Percentiles rank a stretch among this genome's conserved stretches.
phyloP scores from a whole-genome alignment of 1,140 invertebrate genomes.

The Drosophila elegans region DNA sequence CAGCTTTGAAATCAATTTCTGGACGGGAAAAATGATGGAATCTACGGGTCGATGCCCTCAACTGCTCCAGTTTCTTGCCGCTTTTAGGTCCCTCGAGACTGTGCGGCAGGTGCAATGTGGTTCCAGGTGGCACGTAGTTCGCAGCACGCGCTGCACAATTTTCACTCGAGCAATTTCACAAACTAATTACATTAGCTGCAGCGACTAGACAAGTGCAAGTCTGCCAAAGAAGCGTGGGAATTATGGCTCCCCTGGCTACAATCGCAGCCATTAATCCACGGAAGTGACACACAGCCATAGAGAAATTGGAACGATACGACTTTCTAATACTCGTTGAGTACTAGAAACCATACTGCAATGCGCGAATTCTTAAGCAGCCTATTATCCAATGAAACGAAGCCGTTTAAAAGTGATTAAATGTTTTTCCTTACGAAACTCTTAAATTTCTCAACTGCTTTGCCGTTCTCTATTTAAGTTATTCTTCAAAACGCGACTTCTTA shows the following conservation, averaged over 20 bases:
- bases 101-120: constrained; percentile 1
- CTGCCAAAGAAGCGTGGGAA: neutral
- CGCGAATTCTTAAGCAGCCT: neutral
- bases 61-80: constrained; percentile 14
- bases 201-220: constrained; percentile 31
- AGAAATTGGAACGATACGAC: neutral
- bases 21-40: constrained; percentile 26
- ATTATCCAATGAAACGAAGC: no score
- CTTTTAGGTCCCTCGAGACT: neutral
- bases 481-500: neutral
- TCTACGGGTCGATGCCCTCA: constrained; percentile 19
- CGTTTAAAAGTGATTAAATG: no score
- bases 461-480: no score
- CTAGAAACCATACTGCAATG: neutral
- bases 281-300: constrained; percentile 2
- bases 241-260: constrained; percentile 1
- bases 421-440: no score
- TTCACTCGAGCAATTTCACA: constrained; percentile 44
- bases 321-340: neutral
- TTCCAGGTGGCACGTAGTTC: constrained; percentile 19
- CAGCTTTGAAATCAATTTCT: constrained; percentile 2
- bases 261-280: constrained; percentile 38
- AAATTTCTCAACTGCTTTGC: no score
- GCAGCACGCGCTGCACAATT: constrained; percentile 32
- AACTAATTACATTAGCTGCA: constrained; percentile 61